Base-by-base conservation (phyloP, 2,888 invertebrate species). In the Asteroscopus sphinx region DNA sequence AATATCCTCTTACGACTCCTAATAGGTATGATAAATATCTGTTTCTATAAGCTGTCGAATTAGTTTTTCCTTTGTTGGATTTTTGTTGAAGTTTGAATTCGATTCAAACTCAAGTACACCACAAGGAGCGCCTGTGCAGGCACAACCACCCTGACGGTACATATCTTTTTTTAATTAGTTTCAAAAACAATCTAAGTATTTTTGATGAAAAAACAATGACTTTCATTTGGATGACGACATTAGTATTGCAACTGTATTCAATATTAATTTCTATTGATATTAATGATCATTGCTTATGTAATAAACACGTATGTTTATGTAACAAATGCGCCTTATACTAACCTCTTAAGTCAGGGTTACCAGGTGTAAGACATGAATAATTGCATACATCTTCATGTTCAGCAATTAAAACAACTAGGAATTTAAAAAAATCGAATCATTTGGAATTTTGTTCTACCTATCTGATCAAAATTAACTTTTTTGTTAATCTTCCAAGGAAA, bases 261-360 rank as follows among this genome's bases (percentile, higher is more conserved):
- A 48, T 35, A 21, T 13, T 61, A 41, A 33, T 46, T 49, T 49
- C 13, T 48, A 63, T 63, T 68, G 40, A 49, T 49, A 41, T 49
- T 3, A 52, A 48, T 45, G 52, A 26, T 26, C 37, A 40, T 45
- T 35, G 30, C 45, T 68, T 57, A 58, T 48, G 52, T 32, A 67
- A 66, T 46, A 42, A 21, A 48, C 37, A 26, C 39, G 66, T 52
- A 58, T 49, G 8, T 42, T 67, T 63, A 67, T 68, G 47, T 67
- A 67, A 67, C 58, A 44, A 63, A 26, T 68, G 37, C 48, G 47
- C 15, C 25, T 41, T 57, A 46, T 37, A 41, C 36, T 62, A 35
- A 39, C 57, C 35, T 17, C 25, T 12, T 28, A 37, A 28, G 9
- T 13, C 40, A 66, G 68, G 65, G 65, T 46, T 66, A 46, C 13